Conservation (phyloP, 2,797 vertebrate genomes). For the Euphonia xanthogaster region DNA sequence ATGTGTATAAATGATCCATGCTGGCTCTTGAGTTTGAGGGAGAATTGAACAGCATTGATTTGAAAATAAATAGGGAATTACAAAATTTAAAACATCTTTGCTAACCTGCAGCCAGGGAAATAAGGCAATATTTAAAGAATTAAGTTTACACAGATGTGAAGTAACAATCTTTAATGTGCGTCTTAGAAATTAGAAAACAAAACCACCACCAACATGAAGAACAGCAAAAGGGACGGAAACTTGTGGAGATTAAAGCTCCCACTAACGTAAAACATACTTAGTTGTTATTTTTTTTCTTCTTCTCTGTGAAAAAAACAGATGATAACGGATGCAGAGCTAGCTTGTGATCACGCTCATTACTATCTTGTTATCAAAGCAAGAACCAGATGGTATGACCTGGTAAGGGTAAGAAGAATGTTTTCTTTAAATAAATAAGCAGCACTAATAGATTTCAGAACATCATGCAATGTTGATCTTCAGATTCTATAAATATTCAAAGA, state of each 20-base stretch:
- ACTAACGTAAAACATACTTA: slow-evolving; percentile 2
- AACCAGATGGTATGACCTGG: slow-evolving; percentile 80
- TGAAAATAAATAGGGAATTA: slow-evolving; percentile 67
- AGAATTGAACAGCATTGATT: slow-evolving; percentile 43
- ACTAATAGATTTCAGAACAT: slow-evolving; percentile 54
- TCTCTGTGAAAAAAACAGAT: slow-evolving; percentile 71
- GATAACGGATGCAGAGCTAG: slow-evolving; percentile 69
- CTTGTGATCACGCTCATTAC: slow-evolving; percentile 82
- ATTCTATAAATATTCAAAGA: slow-evolving; percentile 53
- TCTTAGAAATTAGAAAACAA: slow-evolving; percentile 45
- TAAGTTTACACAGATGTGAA: slow-evolving; percentile 54
- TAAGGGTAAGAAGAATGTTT: slow-evolving; percentile 74
- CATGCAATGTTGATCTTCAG: slow-evolving; percentile 54
- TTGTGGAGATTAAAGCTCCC: slow-evolving; percentile 31
- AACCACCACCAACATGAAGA: neutral
- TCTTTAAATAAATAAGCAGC: slow-evolving; percentile 54
- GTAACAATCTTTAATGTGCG: neutral
- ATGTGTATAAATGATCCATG: slow-evolving; percentile 7
- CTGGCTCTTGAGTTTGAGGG: slow-evolving; percentile 16
- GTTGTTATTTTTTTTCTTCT: neutral
- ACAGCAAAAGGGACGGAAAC: slow-evolving; percentile 18
- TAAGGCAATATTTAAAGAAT: slow-evolving; percentile 60
- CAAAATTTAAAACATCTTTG: slow-evolving; percentile 12
- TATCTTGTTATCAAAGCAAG: slow-evolving; percentile 78
- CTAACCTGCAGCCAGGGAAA: slow-evolving; percentile 53